Base-by-base conservation (phyloP, 1,140 invertebrate species). In the Probaryconus sp. region DNA sequence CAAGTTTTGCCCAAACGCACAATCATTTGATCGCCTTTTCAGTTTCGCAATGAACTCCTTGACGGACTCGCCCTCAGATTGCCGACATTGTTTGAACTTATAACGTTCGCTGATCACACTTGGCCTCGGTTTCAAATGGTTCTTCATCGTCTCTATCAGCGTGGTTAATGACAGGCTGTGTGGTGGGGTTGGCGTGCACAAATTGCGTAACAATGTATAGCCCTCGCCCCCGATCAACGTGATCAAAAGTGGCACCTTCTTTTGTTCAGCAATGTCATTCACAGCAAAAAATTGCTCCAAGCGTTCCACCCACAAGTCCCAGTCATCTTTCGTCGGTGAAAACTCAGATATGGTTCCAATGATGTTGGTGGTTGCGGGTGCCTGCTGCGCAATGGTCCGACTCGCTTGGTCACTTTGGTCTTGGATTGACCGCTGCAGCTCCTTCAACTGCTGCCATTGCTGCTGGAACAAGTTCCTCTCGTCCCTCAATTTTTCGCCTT, bases 61-160 rank as follows among this genome's bases (percentile, higher is more conserved):
- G 0, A 75, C 20, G 0, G 0, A 10, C 7, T 69, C 61, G 0
- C 42, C 31, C 0, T 17, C 30, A 6, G 5, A 1, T 10, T 77
- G 76, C 0, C 21, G 10, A 13, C 61, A 63, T 28, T 71, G 37
- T 10, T 71, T 70, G 16, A 78, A 78, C 13, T 68, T 74, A 21
- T 68, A 78, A 0, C 67, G 17, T 9, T 74, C 65, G 1, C 24
- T 43, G 3, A 78, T 76, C 0, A 17, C 31, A 7, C 43, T 76
- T 0, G 61, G 68, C 9, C 9, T 13, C 0, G 68, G 76, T 13
- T 78, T 43, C 13, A 75, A 7, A 10, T 75, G 72, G 0, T 47
- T 9, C 10, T 14, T 28, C 61, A 78, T 75, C 0, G 61, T 14
- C 31, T 28, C 17, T 4, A 9, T 18, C 1, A 78, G 6, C 2